These are phyloP conservation scores for Oncorhynchus nerka DNA, from an alignment of 2,113 vertebrate species.

Conservation along the genomic window DNA sequence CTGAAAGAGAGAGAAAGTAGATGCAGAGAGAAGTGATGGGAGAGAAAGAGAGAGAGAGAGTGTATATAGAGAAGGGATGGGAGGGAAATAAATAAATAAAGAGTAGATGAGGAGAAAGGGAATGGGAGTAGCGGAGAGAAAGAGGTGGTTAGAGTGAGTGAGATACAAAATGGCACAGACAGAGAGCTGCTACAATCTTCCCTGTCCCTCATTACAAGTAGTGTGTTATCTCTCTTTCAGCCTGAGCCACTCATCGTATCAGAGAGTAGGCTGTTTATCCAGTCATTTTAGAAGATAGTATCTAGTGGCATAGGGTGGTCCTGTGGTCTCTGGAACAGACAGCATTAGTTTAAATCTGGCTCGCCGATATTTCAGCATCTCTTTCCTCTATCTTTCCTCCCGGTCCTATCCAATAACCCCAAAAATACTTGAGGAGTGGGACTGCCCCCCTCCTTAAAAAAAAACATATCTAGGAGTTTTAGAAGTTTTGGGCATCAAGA, in stretches of 20 bases:
- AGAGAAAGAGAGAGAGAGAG: background rate
- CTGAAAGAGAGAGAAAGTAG: background rate
- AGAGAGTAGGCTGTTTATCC: no score
- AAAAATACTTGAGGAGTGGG: no score
- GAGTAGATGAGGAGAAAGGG: background rate
- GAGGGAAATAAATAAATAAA: background rate
- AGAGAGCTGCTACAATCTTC: background rate
- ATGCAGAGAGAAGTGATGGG: background rate
- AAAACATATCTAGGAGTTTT: no score
- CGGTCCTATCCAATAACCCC: no score
- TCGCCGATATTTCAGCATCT: no score
- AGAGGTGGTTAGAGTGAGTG: background rate
- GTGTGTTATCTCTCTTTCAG: constrained; percentile 1
- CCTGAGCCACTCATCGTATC: background rate
- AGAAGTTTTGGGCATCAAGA: no score
- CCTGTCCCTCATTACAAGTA: background rate
- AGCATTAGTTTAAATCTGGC: no score
- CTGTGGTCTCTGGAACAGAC: no score
- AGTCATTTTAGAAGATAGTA: no score
- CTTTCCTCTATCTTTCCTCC: no score
- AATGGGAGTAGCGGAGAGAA: background rate
- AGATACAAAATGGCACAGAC: background rate
- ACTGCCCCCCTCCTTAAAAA: no score
- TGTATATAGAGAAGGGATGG: background rate
- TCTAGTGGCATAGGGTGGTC: no score